Evolutionary conservation across 2,888 invertebrate genomes (phyloP).

Genomic region (Entomobrya multifasciata): DNA sequence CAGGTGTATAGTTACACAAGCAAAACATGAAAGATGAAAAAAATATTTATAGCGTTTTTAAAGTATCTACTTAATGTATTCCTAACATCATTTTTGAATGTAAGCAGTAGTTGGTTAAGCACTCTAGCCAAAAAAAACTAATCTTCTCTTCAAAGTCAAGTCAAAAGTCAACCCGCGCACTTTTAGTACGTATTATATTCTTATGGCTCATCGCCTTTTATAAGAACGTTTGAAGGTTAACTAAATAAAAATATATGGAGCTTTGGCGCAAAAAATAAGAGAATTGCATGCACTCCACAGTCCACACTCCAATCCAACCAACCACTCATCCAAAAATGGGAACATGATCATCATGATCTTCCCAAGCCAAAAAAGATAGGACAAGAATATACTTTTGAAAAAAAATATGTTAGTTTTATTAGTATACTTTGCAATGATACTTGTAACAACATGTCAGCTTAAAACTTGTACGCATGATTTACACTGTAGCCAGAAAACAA

Average conservation of each 20-base stretch:
- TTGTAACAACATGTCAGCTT: constrained; percentile 15
- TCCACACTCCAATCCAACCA: no score
- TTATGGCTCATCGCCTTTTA: constrained; percentile 42
- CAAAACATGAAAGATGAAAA: constrained; percentile 1
- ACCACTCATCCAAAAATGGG: constrained; percentile 58
- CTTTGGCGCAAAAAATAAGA: background rate
- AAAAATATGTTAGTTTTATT: constrained; percentile 42
- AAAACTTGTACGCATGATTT: background rate
- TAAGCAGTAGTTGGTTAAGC: no score
- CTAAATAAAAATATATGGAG: constrained; percentile 45
- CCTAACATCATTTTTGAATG: background rate
- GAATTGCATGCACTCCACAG: constrained; percentile 51
- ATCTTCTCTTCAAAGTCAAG: background rate
- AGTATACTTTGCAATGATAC: no score
- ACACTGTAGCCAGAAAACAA: no score
- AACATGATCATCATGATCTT: background rate
- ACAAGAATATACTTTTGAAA: constrained; percentile 23
- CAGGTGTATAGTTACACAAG: background rate
- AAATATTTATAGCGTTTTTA: background rate
- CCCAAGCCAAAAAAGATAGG: constrained; percentile 2
- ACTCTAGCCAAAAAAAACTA: constrained; percentile 6
- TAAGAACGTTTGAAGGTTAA: constrained; percentile 56
- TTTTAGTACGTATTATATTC: background rate
- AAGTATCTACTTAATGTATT: constrained; percentile 13
- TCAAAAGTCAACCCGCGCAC: constrained; percentile 53